Conservation (phyloP, 2,888 invertebrate genomes). For the Heterodera filipjevi region DNA sequence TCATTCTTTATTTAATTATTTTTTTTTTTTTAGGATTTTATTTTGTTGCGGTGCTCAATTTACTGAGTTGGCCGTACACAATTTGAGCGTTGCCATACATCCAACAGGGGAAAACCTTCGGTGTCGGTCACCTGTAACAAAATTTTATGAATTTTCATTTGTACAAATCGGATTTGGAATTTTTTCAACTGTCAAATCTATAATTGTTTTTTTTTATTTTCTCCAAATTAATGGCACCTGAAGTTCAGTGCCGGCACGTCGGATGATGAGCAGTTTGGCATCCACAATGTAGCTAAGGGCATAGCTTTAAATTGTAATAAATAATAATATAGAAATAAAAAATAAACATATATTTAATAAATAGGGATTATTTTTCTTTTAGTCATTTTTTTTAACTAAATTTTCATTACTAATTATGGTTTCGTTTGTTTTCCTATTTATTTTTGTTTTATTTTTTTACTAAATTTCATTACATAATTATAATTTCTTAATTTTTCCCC, state of each 20-base stretch:
- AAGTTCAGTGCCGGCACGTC: slow-evolving; percentile 54
- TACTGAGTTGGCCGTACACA: slow-evolving; percentile 43
- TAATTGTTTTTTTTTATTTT: too few relatives aligned
- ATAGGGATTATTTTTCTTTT: background rate
- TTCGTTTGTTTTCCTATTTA: too few relatives aligned
- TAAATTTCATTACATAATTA: too few relatives aligned
- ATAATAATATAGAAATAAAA: too few relatives aligned
- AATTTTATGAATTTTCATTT: background rate
- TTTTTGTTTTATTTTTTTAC: too few relatives aligned
- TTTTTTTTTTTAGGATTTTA: too few relatives aligned
- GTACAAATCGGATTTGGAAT: background rate
- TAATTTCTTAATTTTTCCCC: too few relatives aligned
- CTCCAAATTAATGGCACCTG: slow-evolving; percentile 44
- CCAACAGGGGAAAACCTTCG: slow-evolving; percentile 56
- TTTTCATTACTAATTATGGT: too few relatives aligned
- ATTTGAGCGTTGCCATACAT: slow-evolving; percentile 56
- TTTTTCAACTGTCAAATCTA: too few relatives aligned
- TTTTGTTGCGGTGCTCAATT: background rate
- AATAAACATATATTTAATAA: too few relatives aligned
- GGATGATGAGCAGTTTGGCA: slow-evolving; percentile 47
- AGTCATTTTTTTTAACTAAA: background rate
- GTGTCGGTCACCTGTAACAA: slow-evolving; percentile 56
- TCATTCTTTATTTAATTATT: too few relatives aligned
- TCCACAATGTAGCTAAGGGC: slow-evolving; percentile 57
- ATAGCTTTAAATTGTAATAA: slow-evolving; percentile 28